Base-by-base conservation (phyloP, 2,888 invertebrate genomes). In the Campopleginae sp. region DNA sequence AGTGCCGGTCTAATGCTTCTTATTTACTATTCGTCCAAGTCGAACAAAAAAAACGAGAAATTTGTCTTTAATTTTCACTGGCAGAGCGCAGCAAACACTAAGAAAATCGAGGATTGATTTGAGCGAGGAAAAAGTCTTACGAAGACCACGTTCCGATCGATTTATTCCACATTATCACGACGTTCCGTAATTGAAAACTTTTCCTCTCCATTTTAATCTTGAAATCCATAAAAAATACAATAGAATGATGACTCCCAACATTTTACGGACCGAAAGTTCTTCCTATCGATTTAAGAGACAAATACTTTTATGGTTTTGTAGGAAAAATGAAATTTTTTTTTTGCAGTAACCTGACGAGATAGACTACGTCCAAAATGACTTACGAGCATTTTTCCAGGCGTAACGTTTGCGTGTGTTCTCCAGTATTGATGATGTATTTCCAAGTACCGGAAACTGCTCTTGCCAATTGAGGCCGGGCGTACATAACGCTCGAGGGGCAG, bases 401-500 rank as follows among this genome's bases (percentile, higher is more conserved):
- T 72, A 98, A 92, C 0, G 97, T 98, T 94, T 98, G 98, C 8
- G 97, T 97, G 90, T 97, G 97, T 86, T 97, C 97, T 0, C 97
- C 97, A 0, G 97, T 97, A 90, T 98, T 98, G 66, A 98, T 97
- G 87, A 98, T 97, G 91, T 96, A 97, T 91, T 97, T 97, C 97
- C 98, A 98, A 88, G 96, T 95, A 0, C 97, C 97, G 1, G 96
- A 96, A 0, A 97, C 97, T 0, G 97, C 97, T 74, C 97, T 95
- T 0, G 97, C 98, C 84, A 97, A 95, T 92, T 97, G 97, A 0
- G 97, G 97, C 14, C 97, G 94, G 0, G 97, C 97, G 90, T 97
- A 97, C 88, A 96, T 96, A 54, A 97, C 96, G 2, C 96, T 95
- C 75, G 97, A 97, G 0, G 97, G 96, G 89, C 98, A 98, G 94